phyloP scores from a whole-genome alignment of 2,113 vertebrate species.

The Phocoena sinus region DNA sequence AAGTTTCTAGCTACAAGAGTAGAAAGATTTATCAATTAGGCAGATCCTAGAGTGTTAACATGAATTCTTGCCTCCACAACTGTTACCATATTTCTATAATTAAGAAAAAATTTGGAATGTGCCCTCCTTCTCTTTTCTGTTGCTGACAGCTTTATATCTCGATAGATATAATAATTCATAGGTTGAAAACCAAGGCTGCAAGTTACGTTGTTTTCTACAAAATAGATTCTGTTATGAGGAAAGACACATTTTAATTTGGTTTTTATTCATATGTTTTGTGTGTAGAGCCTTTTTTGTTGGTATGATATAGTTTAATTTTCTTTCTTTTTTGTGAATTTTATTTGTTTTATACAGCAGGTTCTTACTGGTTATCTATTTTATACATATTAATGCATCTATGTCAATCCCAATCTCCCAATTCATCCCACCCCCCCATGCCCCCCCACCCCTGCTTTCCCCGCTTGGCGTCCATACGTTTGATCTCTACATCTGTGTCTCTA shows the following conservation, averaged over 20 bases:
- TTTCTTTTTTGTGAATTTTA: neutral
- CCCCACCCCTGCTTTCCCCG: no score
- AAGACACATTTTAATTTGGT: neutral
- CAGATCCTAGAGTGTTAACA: neutral
- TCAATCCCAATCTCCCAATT: no score
- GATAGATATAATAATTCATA: neutral
- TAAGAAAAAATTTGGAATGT: neutral
- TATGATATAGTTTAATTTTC: neutral
- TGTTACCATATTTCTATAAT: neutral
- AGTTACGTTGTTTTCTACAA: neutral
- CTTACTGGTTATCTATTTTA: no score
- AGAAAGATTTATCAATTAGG: neutral
- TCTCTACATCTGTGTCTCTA: no score
- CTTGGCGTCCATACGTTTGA: no score
- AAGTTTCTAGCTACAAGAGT: neutral
- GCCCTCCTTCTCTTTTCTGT: neutral
- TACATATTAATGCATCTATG: no score
- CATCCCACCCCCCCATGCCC: no score
- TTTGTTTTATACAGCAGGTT: no score
- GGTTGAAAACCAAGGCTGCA: neutral
- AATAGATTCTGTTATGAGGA: neutral
- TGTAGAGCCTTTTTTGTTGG: neutral
- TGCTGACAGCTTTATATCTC: neutral
- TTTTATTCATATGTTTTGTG: neutral
- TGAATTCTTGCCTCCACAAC: neutral